Evolutionary conservation across 2,113 vertebrate genomes (phyloP), one percentile per base, ranked within the genome.

Genomic region (Rousettus leschenaultii): DNA sequence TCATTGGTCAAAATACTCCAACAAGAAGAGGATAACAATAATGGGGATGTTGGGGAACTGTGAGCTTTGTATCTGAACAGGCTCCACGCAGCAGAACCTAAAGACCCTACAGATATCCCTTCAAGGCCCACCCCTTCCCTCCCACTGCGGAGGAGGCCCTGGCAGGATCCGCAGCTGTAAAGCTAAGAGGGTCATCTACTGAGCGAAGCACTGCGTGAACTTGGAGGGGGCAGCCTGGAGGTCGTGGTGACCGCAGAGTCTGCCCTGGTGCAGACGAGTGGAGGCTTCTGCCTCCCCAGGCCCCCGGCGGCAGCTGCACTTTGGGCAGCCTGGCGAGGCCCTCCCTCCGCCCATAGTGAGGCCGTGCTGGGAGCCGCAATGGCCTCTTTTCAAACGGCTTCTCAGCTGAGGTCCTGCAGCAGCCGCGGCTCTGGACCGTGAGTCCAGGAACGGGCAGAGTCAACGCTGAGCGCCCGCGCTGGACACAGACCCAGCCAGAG

Each of bases 1-100:
- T 35, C 53, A n/a, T 71, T 88, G 90, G 80, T 86, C 30, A 35
- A 77, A 82, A 80, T 40, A 61, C 5, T 91, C 30, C 22, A 28
- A 28, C 38, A 68, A 71, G 78, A 57, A 48, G 18, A 87, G 65
- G 63, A 59, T 1, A 33, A 51, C 51, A 1, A 43, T 11, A 75
- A 77, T 2, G 9, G 38, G n/a, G 28, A 12, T 45, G n/a, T 40
- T 35, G 75, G 55, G 33, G 33, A 30, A 57, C 30, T 0, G 7
- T 59, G 94, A 33, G 38, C 59, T 82, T 48, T 59, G 43, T 10
- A 15, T 40, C n/a, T 15, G 57, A 48, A 30, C 28, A 87, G 40
- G 33, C 28, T 71, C 83, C 13, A 19, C 11, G 38, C 53, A 9
- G 15, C 21, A 53, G 15, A 16, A 51, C 51, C 51, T 51, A 16